Percentiles rank a stretch among this genome's conserved stretches.
Conservation (phyloP, 2,797 vertebrate species). For the Helicolenus hilgendorfi region DNA sequence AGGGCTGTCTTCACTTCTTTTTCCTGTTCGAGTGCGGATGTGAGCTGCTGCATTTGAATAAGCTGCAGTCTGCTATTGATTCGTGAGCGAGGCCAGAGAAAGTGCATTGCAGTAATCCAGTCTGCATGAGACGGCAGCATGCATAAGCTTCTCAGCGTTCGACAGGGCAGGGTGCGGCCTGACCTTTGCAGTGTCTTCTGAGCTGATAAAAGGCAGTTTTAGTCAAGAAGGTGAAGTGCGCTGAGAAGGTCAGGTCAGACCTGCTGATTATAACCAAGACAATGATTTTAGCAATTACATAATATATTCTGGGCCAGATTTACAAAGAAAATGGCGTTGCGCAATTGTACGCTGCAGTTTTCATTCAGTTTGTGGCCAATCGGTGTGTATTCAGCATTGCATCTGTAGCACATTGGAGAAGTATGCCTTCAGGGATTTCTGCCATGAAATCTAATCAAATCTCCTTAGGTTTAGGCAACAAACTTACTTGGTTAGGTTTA, state of each 20-base stretch:
- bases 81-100: constrained; percentile 46
- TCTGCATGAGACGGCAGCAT: constrained; percentile 41
- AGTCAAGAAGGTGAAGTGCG: not conserved
- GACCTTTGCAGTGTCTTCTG: constrained; percentile 31
- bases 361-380: not conserved
- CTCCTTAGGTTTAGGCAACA: too few relatives aligned
- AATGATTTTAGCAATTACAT: not conserved
- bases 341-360: not conserved
- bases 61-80: constrained; percentile 65
- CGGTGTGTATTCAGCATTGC: not conserved
- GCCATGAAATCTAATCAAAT: too few relatives aligned
- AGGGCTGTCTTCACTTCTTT: not conserved
- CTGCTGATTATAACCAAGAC: not conserved
- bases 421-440: too few relatives aligned
- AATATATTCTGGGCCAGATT: not conserved
- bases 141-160: constrained; percentile 32
- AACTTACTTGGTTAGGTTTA: too few relatives aligned
- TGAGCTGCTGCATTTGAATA: constrained; percentile 49
- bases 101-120: constrained; percentile 70
- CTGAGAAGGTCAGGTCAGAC: not conserved
- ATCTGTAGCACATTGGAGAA: too few relatives aligned
- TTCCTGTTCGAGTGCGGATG: not conserved
- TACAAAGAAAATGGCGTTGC: not conserved
- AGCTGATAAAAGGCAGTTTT: constrained; percentile 51
- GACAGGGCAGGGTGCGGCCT: not conserved